These are phyloP conservation scores for Clostera curtula DNA, from an alignment of 2,888 invertebrate genomes.

Conservation along the genomic window DNA sequence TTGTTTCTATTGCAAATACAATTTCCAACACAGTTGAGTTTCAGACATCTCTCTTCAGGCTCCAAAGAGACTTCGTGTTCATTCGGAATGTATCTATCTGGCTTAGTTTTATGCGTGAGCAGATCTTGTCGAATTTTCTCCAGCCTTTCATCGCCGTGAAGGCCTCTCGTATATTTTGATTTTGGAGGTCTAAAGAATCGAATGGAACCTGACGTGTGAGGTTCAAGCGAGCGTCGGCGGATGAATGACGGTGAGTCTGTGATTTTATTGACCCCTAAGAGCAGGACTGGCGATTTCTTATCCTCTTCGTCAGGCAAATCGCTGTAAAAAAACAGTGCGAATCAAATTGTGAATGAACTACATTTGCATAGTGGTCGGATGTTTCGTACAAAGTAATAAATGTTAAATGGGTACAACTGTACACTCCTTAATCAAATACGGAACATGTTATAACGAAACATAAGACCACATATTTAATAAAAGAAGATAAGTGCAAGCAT, in stretches of 20 bases:
- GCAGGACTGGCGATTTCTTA: constrained; percentile 74
- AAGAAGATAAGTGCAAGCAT: too few species aligned
- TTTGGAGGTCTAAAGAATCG: constrained; percentile 61
- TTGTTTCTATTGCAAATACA: constrained; percentile 60
- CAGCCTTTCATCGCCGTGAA: constrained; percentile 60
- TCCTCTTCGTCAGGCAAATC: constrained; percentile 77
- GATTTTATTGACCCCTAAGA: constrained; percentile 76
- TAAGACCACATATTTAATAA: too few species aligned
- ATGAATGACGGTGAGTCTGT: constrained; percentile 59
- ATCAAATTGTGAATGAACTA: constrained; percentile 12
- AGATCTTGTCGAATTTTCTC: constrained; percentile 66
- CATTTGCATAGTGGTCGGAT: constrained; percentile 2
- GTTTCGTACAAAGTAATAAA: too few species aligned
- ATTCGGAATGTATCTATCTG: constrained; percentile 61
- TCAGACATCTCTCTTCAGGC: constrained; percentile 49
- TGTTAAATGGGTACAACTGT: too few species aligned
- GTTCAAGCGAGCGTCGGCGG: constrained; percentile 54
- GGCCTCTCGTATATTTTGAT: constrained; percentile 62
- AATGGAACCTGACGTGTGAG: constrained; percentile 56
- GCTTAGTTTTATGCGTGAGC: constrained; percentile 55
- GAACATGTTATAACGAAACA: too few species aligned
- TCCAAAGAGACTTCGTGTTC: constrained; percentile 51
- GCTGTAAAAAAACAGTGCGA: constrained; percentile 50
- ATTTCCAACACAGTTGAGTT: constrained; percentile 52
- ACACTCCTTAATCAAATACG: too few species aligned